Percentiles rank a stretch among this genome's conserved stretches.
Evolutionary conservation across 2,888 invertebrate genomes (phyloP).

Genomic region (Omphaloscelis lunosa): DNA sequence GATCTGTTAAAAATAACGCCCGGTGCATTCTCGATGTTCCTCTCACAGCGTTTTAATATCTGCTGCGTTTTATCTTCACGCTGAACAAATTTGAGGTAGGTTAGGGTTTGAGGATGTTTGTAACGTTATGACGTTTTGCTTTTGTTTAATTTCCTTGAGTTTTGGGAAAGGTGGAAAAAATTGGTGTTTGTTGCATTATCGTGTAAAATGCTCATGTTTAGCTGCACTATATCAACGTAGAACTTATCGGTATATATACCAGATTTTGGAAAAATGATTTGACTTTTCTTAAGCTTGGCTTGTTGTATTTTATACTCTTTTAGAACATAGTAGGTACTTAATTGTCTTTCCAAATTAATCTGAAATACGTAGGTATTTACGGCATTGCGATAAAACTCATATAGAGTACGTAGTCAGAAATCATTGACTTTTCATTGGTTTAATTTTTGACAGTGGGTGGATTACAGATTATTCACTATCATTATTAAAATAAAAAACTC

Average conservation of each 20-base stretch:
- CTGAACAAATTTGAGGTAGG: conserved; percentile 38
- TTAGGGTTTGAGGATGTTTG: conserved; percentile 11
- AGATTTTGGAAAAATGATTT: background rate
- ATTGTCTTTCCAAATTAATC: background rate
- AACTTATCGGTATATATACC: too few relatives aligned
- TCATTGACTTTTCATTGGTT: background rate
- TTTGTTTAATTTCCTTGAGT: background rate
- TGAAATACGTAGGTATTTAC: background rate
- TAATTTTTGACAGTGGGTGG: background rate
- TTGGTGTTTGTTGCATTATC: background rate
- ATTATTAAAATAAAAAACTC: background rate
- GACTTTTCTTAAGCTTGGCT: background rate
- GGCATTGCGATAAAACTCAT: background rate
- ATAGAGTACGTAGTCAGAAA: background rate
- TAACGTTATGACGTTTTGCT: background rate
- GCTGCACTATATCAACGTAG: background rate
- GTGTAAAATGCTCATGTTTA: background rate
- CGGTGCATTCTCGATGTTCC: conserved; percentile 69
- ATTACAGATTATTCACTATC: background rate
- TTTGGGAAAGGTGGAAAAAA: background rate
- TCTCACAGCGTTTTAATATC: conserved; percentile 57
- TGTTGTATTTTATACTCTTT: background rate
- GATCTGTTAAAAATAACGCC: conserved; percentile 79
- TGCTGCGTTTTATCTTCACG: conserved; percentile 53
- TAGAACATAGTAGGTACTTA: background rate